phyloP scores from a whole-genome alignment of 2,797 vertebrate species.

The Phrynocephalus forsythii region DNA sequence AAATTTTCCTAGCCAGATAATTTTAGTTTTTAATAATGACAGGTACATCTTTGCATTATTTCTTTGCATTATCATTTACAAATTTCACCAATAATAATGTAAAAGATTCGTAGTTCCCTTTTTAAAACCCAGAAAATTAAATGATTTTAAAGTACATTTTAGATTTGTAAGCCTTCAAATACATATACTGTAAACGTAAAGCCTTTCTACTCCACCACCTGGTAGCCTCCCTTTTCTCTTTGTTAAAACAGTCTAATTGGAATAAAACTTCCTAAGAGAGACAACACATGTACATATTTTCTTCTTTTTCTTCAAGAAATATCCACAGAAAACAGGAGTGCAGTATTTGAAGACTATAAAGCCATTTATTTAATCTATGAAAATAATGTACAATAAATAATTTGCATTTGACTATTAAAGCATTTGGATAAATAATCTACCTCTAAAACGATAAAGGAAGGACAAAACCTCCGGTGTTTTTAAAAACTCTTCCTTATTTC shows the following conservation, averaged over 20 bases:
- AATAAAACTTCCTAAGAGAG: neutral
- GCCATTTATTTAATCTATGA: constrained; percentile 93
- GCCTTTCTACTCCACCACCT: neutral
- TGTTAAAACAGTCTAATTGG: neutral
- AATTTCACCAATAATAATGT: neutral
- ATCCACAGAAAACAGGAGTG: constrained; percentile 47
- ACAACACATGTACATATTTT: neutral
- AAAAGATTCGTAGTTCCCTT: neutral
- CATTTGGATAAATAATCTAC: constrained; percentile 98
- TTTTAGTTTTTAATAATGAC: neutral
- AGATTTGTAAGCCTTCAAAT: neutral
- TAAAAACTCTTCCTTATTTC: neutral
- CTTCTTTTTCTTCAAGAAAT: neutral
- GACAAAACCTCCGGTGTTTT: constrained; percentile 73
- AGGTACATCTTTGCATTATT: neutral
- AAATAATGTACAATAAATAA: constrained; percentile 99
- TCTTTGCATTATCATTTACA: neutral
- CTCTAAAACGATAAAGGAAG: constrained; percentile 89
- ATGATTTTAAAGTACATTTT: neutral
- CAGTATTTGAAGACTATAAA: constrained; percentile 80
- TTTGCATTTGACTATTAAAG: constrained; percentile 96
- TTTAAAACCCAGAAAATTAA: neutral
- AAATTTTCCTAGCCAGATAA: neutral
- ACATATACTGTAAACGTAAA: neutral
- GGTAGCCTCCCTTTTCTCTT: neutral